Base-by-base conservation (phyloP, 2,888 invertebrate genomes). In the Zonitis immaculata region DNA sequence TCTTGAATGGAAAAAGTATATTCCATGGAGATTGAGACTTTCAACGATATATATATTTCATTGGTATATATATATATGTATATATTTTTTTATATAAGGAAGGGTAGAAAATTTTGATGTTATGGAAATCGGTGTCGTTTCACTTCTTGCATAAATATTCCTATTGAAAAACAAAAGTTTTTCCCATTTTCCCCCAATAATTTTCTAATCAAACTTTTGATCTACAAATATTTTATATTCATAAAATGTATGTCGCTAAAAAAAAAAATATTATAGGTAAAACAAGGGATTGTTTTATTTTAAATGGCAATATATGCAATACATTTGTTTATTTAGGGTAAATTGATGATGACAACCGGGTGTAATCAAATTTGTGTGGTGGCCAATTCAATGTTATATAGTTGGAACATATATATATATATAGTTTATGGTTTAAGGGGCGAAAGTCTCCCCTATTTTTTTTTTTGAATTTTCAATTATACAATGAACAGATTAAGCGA, bases 401-500 rank as follows among this genome's bases (percentile, higher is more conserved):
- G n/a, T n/a, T n/a, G n/a, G n/a, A 18, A 7, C 1, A 16, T 14
- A 35, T 14, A 35, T 32, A 32, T 12, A 14, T 35, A n/a, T 28
- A n/a, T 3, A 16, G 16, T n/a, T n/a, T n/a, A n/a, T n/a, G n/a
- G n/a, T n/a, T n/a, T n/a, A 9, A 16, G 16, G 35, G 20, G 20
- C 20, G 16, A 39, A 20, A 20, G 18, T 39, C 39, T 11, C 39
- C 47, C 49, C n/a, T n/a, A n/a, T n/a, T n/a, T n/a, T n/a, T n/a
- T n/a, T n/a, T n/a, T n/a, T 54, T 52, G 55, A 55, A 56, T 59
- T 64, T 65, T 57, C 62, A 63, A 65, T 66, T 59, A 65, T 58
- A 65, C 66, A 67, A 66, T 64, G 62, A 61, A 54, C 61, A 63
- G 66, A 66, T 66, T 66, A 66, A 59, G 58, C 60, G 66, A 65